Evolutionary conservation across 2,797 vertebrate genomes (phyloP), one percentile per base, ranked within the genome.

Genomic region (Pygocentrus nattereri): DNA sequence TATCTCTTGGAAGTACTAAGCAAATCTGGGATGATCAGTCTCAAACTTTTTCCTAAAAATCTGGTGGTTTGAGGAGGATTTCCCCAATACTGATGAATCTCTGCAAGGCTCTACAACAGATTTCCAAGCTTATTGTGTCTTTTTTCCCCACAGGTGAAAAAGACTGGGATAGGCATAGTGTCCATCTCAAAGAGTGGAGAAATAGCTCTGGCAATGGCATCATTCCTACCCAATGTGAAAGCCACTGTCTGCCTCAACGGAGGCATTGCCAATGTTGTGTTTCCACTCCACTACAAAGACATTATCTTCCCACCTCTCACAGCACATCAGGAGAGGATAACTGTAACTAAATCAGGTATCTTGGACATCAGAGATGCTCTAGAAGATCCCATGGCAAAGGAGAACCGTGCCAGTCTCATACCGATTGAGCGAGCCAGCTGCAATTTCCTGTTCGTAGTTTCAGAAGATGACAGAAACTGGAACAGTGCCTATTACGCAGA

Each of bases 111-210:
- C n/a, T n/a, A n/a, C n/a, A n/a, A n/a, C n/a, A n/a, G n/a, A n/a
- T n/a, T n/a, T n/a, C n/a, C n/a, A n/a, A n/a, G n/a, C n/a, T n/a
- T n/a, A 44, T 16, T 10, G 49, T 31, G 15, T 30, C 54, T 71
- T 41, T 16, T 52, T 41, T 34, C 74, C 3, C 47, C 7, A 79
- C 81, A 98, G 97, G 94, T 97, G 64, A 92, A 93, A 91, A 95
- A 93, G 73, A 93, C 94, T 0, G 95, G 94, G 49, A 87, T 98
- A 56, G 97, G 97, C 30, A 82, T 98, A 78, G 86, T 98, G 79
- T 96, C 96, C 1, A 91, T 96, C 80, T 98, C 97, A 0, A 96
- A 97, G 84, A 95, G 95, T 5, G 96, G 93, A 21, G 93, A 94
- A 61, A 74, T 98, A 31, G 97, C 96, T 1, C 0, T 98, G 85